These are phyloP conservation scores for Tetragonula clypearis DNA, from an alignment of 1,140 invertebrate species.

Conservation along the genomic window DNA sequence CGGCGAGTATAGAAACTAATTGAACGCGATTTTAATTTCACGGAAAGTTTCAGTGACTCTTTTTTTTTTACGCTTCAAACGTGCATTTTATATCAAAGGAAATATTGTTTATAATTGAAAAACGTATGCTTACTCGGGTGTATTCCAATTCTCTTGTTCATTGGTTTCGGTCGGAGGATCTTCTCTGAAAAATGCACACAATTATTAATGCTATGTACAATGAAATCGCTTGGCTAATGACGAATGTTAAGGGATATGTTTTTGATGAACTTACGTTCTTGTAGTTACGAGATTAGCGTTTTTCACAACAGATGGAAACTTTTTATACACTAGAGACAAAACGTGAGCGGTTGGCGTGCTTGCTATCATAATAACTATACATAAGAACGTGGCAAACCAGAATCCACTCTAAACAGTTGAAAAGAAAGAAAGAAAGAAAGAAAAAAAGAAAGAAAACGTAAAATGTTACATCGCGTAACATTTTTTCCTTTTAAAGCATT, in stretches of 20 bases:
- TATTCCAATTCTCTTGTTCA: slow-evolving; percentile 10
- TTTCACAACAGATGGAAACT: slow-evolving; percentile 60
- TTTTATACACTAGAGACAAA: slow-evolving; percentile 74
- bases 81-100: background rate
- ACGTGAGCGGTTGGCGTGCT: slow-evolving; percentile 78
- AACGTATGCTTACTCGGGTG: slow-evolving; percentile 24
- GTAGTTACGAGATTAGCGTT: slow-evolving; percentile 65
- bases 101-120: background rate
- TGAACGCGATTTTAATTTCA: background rate
- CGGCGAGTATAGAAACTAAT: background rate
- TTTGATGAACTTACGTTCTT: slow-evolving; percentile 70
- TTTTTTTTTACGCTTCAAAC: background rate
- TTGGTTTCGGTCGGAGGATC: background rate
- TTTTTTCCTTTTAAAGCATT: background rate
- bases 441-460: no score
- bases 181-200: slow-evolving; percentile 3
- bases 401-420: slow-evolving; percentile 82
- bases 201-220: background rate
- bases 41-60: background rate
- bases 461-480: background rate
- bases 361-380: slow-evolving; percentile 74
- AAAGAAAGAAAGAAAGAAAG: background rate
- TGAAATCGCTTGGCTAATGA: background rate
- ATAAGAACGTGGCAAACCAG: slow-evolving; percentile 82
- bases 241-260: no score